These are phyloP conservation scores for Thalassophryne amazonica DNA, from an alignment of 2,797 vertebrate genomes.

Conservation along the genomic window DNA sequence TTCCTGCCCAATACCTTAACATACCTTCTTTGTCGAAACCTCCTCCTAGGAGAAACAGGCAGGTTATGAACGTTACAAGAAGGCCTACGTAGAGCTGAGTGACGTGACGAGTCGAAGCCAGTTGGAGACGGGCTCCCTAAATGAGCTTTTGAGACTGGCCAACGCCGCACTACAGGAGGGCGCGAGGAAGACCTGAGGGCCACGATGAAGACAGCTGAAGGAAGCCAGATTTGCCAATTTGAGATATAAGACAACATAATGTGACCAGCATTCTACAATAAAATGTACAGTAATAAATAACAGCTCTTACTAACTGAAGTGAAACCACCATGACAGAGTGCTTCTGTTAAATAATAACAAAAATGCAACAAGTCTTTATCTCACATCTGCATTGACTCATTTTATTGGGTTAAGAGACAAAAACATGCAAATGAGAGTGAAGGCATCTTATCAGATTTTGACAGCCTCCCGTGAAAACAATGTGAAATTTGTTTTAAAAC, in stretches of 20 bases:
- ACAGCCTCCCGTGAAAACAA: slow-evolving; percentile 51
- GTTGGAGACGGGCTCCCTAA: slow-evolving; percentile 84
- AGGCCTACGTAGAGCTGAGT: slow-evolving; percentile 86
- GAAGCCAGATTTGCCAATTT: no score
- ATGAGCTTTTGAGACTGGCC: slow-evolving; percentile 86
- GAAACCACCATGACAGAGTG: slow-evolving; percentile 1
- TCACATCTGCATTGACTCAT: slow-evolving; percentile 18
- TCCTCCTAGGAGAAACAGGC: slow-evolving; percentile 84
- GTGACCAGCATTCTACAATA: no score
- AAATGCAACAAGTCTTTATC: slow-evolving; percentile 14
- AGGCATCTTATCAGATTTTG: slow-evolving; percentile 11
- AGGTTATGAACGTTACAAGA: slow-evolving; percentile 86
- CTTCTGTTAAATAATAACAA: slow-evolving; percentile 21
- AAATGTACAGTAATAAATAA: no score
- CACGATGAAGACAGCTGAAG: slow-evolving; percentile 25
- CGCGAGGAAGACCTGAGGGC: slow-evolving; percentile 41
- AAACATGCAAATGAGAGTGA: slow-evolving; percentile 71
- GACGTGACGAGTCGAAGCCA: slow-evolving; percentile 81
- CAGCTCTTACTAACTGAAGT: background rate
- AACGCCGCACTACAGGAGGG: slow-evolving; percentile 85
- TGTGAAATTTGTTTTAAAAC: slow-evolving; percentile 41
- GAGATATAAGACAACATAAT: no score
- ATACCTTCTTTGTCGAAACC: background rate
- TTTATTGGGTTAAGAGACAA: slow-evolving; percentile 62
- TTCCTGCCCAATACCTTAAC: no score